Percentiles rank a stretch among this genome's conserved stretches.
phyloP scores from a whole-genome alignment of 2,113 vertebrate genomes.

The Mus pahari region DNA sequence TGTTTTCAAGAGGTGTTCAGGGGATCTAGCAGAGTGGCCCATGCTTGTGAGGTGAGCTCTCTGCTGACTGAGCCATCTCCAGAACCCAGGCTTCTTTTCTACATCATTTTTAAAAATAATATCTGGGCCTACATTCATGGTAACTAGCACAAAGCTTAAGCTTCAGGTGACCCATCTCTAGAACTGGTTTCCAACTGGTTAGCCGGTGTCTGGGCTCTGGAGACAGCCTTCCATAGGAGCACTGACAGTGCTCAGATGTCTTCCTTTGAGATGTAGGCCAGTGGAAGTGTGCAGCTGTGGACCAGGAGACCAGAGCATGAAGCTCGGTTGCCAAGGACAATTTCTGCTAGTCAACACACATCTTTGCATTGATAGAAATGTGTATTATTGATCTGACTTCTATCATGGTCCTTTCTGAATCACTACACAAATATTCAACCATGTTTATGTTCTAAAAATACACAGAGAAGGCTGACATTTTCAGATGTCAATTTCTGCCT shows the following conservation, averaged over 20 bases:
- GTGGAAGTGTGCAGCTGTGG: background rate
- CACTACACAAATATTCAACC: rapidly evolving
- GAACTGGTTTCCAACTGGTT: background rate
- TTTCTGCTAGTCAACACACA: background rate
- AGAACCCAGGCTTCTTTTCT: background rate
- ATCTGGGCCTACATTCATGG: background rate
- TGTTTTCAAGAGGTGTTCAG: background rate
- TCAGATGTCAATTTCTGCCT: background rate
- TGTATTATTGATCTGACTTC: rapidly evolving
- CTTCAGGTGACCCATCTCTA: background rate
- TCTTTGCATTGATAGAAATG: background rate
- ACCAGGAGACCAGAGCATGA: rapidly evolving
- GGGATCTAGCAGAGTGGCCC: too few relatives aligned
- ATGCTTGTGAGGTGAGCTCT: background rate
- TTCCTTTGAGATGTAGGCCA: rapidly evolving
- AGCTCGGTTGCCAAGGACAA: background rate
- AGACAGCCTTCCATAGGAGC: background rate
- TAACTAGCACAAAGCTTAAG: background rate
- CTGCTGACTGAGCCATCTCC: background rate
- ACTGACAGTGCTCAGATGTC: background rate
- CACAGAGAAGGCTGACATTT: background rate
- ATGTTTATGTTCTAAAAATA: background rate
- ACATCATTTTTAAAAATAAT: background rate
- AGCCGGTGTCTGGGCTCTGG: background rate
- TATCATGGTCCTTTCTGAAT: too few relatives aligned